phyloP scores from a whole-genome alignment of 2,888 invertebrate genomes.

The Ichneumon xanthorius region DNA sequence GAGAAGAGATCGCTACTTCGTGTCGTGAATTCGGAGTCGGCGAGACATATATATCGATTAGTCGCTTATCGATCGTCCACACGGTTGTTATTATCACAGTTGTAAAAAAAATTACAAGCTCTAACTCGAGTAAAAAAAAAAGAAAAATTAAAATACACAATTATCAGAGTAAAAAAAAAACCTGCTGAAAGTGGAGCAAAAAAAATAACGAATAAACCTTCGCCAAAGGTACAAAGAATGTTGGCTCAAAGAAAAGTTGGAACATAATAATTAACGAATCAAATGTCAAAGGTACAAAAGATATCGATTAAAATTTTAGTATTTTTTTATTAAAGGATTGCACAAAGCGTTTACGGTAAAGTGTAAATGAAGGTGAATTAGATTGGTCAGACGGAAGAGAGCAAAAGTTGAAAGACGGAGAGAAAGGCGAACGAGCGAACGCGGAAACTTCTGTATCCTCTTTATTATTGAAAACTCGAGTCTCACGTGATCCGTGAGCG shows the following conservation, averaged over 20 bases:
- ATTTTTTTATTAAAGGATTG: background rate
- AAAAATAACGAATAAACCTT: background rate
- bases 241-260: too few relatives aligned
- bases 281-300: background rate
- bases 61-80: constrained; percentile 38
- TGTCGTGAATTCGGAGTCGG: constrained; percentile 45
- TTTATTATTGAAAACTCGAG: constrained; percentile 9
- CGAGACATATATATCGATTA: constrained; percentile 45
- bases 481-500: constrained; percentile 35
- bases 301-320: background rate
- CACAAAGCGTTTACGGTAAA: constrained; percentile 1
- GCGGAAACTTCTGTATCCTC: constrained; percentile 28
- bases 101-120: background rate
- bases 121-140: background rate
- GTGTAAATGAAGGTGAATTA: background rate
- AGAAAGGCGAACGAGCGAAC: constrained; percentile 16
- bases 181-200: background rate
- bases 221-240: too few relatives aligned
- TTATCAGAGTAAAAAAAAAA: background rate
- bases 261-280: too few relatives aligned
- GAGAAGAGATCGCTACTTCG: constrained; percentile 47
- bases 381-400: background rate
- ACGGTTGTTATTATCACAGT: background rate
- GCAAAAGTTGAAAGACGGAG: background rate
- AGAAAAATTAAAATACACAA: background rate